A percentile compares a stretch with the other conserved stretches of the same genome.
Conservation (phyloP, 2,113 vertebrate species). For the Trematocara stigmaticum region DNA sequence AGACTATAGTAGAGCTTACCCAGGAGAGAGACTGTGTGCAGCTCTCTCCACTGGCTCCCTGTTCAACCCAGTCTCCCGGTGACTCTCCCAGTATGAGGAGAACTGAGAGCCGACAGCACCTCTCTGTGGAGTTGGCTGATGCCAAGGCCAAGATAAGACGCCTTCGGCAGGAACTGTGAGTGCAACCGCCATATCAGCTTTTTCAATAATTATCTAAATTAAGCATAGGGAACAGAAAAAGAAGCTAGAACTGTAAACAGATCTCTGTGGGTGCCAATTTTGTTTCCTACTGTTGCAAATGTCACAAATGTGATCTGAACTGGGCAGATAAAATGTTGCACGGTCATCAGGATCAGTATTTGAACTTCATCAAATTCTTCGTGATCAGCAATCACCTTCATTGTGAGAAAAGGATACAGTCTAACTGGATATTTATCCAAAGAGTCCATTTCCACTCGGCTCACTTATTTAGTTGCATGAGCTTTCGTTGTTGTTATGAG, state of each 20-base stretch:
- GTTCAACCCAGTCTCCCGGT: conserved; percentile 79
- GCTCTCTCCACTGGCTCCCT: conserved; percentile 77
- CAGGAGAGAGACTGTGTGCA: conserved; percentile 94
- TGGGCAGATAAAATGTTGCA: background rate
- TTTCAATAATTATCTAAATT: background rate
- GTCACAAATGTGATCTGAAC: background rate
- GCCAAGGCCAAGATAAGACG: conserved; percentile 95
- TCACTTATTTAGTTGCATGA: background rate
- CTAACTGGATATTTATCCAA: background rate
- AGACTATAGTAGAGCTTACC: conserved; percentile 92
- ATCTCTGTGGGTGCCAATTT: background rate
- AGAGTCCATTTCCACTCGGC: background rate
- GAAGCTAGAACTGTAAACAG: background rate
- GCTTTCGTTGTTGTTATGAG: background rate
- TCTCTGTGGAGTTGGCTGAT: conserved; percentile 94
- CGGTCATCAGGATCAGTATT: background rate
- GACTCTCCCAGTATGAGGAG: conserved; percentile 92
- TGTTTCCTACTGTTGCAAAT: background rate
- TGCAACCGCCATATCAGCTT: conserved; percentile 19
- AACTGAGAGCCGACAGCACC: conserved; percentile 93
- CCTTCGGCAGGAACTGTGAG: conserved; percentile 96
- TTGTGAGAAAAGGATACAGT: background rate
- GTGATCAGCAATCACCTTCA: background rate
- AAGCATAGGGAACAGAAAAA: background rate
- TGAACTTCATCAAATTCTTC: background rate